These are phyloP conservation scores for Portunus trituberculatus DNA, from an alignment of 1,140 invertebrate genomes.

Conservation along the genomic window DNA sequence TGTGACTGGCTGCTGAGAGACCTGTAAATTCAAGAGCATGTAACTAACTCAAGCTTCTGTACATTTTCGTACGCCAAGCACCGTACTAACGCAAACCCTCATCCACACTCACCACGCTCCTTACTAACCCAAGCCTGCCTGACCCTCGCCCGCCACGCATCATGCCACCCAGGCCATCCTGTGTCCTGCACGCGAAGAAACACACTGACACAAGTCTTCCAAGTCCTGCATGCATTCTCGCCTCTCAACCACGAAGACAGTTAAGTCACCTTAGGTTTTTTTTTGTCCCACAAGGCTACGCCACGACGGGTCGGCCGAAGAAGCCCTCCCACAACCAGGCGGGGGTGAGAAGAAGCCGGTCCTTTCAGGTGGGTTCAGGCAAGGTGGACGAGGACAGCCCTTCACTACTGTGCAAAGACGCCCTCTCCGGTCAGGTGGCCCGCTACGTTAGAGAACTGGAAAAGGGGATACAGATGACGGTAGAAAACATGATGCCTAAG, in stretches of 20 bases:
- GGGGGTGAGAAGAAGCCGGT: conserved; percentile 74
- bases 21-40: neutral
- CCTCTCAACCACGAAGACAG: neutral
- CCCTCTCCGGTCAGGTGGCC: conserved; percentile 73
- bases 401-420: neutral
- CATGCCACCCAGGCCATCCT: neutral
- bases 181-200: neutral
- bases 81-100: neutral
- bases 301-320: conserved; percentile 73
- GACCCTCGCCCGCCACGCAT: neutral
- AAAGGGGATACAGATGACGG: conserved; percentile 76
- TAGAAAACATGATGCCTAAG: conserved; percentile 74
- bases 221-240: neutral
- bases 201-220: neutral
- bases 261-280: conserved; percentile 10
- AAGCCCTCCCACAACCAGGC: conserved; percentile 60
- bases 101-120: neutral
- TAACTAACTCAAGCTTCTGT: neutral
- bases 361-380: conserved; percentile 73
- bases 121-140: neutral
- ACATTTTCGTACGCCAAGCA: neutral
- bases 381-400: conserved; percentile 43
- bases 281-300: conserved; percentile 68
- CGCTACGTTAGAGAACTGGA: conserved; percentile 76
- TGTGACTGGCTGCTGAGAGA: neutral